Evolutionary conservation across 2,888 invertebrate genomes (phyloP).

Genomic region (Cotesia congregata): DNA sequence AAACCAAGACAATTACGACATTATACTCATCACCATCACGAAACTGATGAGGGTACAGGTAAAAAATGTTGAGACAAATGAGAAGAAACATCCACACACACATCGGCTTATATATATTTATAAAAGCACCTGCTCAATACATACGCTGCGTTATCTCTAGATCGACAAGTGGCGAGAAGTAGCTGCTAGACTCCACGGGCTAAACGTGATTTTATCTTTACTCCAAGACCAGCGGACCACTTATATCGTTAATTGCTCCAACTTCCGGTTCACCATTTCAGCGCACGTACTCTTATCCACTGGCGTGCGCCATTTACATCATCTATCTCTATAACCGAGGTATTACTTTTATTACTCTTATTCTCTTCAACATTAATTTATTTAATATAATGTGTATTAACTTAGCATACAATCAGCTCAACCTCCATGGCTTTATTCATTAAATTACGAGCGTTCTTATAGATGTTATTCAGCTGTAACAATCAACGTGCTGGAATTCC

Average conservation of each 20-base stretch:
- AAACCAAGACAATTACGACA: slow-evolving; percentile 50
- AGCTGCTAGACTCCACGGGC: slow-evolving; percentile 32
- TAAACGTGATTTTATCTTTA: slow-evolving; percentile 61
- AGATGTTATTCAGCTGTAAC: background rate
- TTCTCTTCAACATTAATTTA: background rate
- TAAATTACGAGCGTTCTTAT: background rate
- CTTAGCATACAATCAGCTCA: background rate
- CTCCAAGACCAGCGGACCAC: slow-evolving; percentile 68
- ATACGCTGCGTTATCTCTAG: slow-evolving; percentile 57
- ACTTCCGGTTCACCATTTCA: slow-evolving; percentile 65
- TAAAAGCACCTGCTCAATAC: slow-evolving; percentile 65
- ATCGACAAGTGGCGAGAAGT: slow-evolving; percentile 53
- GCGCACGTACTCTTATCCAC: slow-evolving; percentile 43
- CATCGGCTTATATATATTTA: slow-evolving; percentile 35
- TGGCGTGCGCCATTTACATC: slow-evolving; percentile 26
- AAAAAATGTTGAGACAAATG: slow-evolving; percentile 54
- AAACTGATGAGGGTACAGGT: slow-evolving; percentile 1
- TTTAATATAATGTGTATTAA: slow-evolving; percentile 19
- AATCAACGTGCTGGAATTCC: background rate
- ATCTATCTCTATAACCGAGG: slow-evolving; percentile 16
- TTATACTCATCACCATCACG: slow-evolving; percentile 34
- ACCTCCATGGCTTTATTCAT: background rate
- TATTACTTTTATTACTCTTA: slow-evolving; percentile 5
- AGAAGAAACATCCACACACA: slow-evolving; percentile 32
- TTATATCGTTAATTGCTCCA: slow-evolving; percentile 71